These are phyloP conservation scores for Cheilosia scutellata DNA, from an alignment of 2,888 invertebrate genomes.

Conservation along the genomic window DNA sequence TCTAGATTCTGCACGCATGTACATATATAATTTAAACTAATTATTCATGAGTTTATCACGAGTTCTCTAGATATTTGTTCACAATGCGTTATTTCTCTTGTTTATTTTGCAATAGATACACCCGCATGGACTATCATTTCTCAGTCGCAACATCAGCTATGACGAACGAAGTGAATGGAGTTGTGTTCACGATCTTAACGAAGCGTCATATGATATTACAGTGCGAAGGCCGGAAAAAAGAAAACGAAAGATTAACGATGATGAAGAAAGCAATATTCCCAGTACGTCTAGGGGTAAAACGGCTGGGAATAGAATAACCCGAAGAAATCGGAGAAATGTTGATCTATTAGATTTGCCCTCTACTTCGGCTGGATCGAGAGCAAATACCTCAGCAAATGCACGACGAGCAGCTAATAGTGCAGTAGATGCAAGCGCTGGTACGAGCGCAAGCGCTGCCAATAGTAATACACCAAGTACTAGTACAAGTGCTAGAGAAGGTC, in stretches of 20 bases:
- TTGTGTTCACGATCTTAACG: conserved; percentile 96
- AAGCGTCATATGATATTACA: conserved; percentile 84
- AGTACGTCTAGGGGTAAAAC: conserved; percentile 29
- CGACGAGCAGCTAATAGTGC: not conserved
- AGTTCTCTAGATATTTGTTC: not conserved
- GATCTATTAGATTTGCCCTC: conserved; percentile 69
- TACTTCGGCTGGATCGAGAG: conserved; percentile 47
- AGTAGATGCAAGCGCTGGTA: conserved; percentile 11
- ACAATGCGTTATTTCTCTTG: not conserved
- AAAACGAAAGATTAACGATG: conserved; percentile 76
- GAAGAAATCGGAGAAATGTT: conserved; percentile 4
- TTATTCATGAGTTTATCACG: too few relatives aligned
- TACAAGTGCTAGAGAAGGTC: not conserved
- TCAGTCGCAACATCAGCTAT: conserved; percentile 94
- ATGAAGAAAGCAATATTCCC: conserved; percentile 75
- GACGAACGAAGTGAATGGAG: conserved; percentile 97
- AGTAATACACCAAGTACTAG: too few relatives aligned
- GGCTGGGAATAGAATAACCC: not conserved
- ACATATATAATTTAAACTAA: too few relatives aligned
- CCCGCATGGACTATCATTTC: conserved; percentile 90
- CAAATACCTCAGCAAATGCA: conserved; percentile 21
- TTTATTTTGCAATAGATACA: conserved; percentile 78
- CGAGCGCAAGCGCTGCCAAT: not conserved
- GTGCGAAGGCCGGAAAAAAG: conserved; percentile 68
- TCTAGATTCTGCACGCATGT: too few relatives aligned